These are phyloP conservation scores for Drosophila mercatorum DNA, from an alignment of 2,888 invertebrate genomes.

Conservation along the genomic window DNA sequence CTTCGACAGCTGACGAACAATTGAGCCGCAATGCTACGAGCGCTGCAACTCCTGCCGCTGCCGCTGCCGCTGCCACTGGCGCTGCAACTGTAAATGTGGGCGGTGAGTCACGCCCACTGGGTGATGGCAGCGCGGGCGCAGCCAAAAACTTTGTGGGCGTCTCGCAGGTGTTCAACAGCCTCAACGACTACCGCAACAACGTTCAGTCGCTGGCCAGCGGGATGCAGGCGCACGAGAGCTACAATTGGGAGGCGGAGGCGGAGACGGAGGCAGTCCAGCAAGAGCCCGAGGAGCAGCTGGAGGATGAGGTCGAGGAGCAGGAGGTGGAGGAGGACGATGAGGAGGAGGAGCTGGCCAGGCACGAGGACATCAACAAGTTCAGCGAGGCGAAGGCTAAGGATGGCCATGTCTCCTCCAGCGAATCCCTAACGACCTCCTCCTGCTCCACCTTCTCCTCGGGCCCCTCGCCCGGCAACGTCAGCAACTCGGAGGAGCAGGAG, in stretches of 20 bases:
- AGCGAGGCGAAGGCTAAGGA: slow-evolving; percentile 59
- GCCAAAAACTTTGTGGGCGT: slow-evolving; percentile 85
- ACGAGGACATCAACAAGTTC: slow-evolving; percentile 79
- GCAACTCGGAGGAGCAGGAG: slow-evolving; percentile 74
- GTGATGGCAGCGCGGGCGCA: slow-evolving; percentile 60
- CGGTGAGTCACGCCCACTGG: slow-evolving; percentile 50
- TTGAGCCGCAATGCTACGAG: slow-evolving; percentile 53
- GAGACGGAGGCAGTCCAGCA: slow-evolving; percentile 37
- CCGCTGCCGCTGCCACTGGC: background rate
- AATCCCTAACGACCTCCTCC: slow-evolving; percentile 84
- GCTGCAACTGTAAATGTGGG: slow-evolving; percentile 28
- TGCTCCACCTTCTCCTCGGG: slow-evolving; percentile 84
- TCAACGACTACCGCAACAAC: slow-evolving; percentile 86
- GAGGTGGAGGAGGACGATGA: slow-evolving; percentile 20
- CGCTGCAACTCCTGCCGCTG: slow-evolving; percentile 12
- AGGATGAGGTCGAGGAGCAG: slow-evolving; percentile 44
- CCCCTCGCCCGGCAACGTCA: slow-evolving; percentile 80
- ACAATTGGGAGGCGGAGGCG: slow-evolving; percentile 56
- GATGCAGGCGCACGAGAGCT: slow-evolving; percentile 48
- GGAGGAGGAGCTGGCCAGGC: slow-evolving; percentile 28
- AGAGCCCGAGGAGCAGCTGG: slow-evolving; percentile 43
- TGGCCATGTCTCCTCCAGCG: slow-evolving; percentile 70
- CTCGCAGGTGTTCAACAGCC: slow-evolving; percentile 88
- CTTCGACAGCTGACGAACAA: slow-evolving; percentile 83
- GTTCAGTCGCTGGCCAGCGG: slow-evolving; percentile 75